A percentile compares a stretch with the other conserved stretches of the same genome.
Conservation (phyloP, 2,113 vertebrate genomes). For the Rhinogobius similis region DNA sequence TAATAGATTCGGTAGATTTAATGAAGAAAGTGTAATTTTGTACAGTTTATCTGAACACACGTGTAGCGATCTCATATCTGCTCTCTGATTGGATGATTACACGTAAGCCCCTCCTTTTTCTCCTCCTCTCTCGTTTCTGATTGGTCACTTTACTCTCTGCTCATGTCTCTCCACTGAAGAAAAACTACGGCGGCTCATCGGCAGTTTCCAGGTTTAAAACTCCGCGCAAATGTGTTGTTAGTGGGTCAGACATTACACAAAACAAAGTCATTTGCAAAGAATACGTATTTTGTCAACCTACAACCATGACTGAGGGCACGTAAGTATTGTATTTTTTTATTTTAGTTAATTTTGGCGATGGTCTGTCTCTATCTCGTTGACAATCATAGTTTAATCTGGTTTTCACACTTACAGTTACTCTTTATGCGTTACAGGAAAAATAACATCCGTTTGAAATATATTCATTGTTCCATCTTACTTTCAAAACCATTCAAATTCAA, state of each 20-base stretch:
- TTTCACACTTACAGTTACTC: too few relatives aligned
- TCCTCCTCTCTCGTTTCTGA: constrained; percentile 31
- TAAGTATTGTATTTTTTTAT: constrained; percentile 56
- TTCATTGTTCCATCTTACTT: too few relatives aligned
- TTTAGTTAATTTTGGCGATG: too few relatives aligned
- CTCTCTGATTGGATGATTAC: constrained; percentile 38
- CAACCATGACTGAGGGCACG: constrained; percentile 75
- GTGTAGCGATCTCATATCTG: constrained; percentile 1
- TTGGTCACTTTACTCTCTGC: constrained; percentile 67
- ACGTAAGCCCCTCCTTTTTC: constrained; percentile 19
- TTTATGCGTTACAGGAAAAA: too few relatives aligned
- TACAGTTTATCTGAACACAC: constrained; percentile 22
- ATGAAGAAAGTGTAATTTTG: too few relatives aligned
- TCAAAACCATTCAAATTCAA: too few relatives aligned
- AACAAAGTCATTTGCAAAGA: background rate
- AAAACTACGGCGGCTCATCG: constrained; percentile 23
- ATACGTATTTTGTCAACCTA: background rate
- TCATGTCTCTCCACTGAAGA: constrained; percentile 74
- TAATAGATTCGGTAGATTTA: too few relatives aligned
- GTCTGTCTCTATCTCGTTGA: too few relatives aligned
- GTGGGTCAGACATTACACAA: background rate
- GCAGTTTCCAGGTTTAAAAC: background rate
- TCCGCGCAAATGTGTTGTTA: background rate
- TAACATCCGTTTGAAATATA: too few relatives aligned
- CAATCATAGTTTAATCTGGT: too few relatives aligned